phyloP scores from a whole-genome alignment of 2,888 invertebrate genomes.

The Ophion ventricosus region DNA sequence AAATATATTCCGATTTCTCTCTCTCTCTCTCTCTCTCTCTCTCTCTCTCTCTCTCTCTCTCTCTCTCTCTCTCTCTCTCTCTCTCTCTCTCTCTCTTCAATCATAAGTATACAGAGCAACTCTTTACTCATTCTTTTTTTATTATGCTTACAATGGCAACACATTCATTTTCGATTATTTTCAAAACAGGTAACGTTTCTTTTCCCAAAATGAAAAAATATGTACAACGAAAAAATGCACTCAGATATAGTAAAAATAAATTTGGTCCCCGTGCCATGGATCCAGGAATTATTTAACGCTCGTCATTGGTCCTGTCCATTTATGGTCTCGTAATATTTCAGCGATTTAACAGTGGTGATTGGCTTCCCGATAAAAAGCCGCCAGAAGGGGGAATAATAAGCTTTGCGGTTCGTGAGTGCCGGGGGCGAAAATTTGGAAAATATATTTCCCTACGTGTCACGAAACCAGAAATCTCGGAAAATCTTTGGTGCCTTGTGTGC shows the following conservation, averaged over 20 bases:
- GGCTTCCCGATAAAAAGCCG: constrained; percentile 40
- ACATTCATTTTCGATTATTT: too few species aligned
- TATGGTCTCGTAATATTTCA: constrained; percentile 20
- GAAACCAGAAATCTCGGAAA: constrained; percentile 57
- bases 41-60: too few species aligned
- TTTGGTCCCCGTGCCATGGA: neutral
- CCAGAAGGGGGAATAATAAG: constrained; percentile 32
- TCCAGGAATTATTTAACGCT: neutral
- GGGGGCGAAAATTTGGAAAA: constrained; percentile 19
- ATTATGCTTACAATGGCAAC: too few species aligned
- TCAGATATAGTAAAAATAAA: neutral
- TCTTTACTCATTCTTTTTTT: too few species aligned
- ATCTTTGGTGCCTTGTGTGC: constrained; percentile 23
- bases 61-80: too few species aligned
- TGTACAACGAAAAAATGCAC: too few species aligned
- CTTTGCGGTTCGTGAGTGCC: constrained; percentile 29
- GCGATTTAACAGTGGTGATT: constrained; percentile 44
- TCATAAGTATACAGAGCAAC: too few species aligned
- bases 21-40: too few species aligned
- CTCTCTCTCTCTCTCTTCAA: too few species aligned
- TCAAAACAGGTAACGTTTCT: too few species aligned
- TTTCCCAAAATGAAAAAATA: too few species aligned
- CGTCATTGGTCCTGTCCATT: neutral
- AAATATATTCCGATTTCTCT: too few species aligned
- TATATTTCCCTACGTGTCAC: constrained; percentile 58